Evolutionary conservation across 1,140 invertebrate genomes (phyloP).

Genomic region (Drosophila sproati): DNA sequence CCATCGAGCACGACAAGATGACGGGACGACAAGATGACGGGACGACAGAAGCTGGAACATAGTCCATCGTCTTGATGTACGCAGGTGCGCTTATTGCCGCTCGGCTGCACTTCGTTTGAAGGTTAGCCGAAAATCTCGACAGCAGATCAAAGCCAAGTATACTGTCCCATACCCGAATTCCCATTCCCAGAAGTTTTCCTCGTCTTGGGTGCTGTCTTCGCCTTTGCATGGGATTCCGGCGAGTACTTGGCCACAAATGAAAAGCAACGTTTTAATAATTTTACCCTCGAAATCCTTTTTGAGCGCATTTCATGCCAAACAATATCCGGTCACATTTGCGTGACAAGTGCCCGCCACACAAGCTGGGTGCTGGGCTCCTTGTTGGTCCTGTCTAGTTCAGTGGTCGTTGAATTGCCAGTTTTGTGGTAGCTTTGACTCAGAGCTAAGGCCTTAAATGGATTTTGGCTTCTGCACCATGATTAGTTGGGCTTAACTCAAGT

Average conservation of each 20-base stretch:
- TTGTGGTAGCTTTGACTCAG: slow-evolving; percentile 33
- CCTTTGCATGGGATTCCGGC: slow-evolving; percentile 34
- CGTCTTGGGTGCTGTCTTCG: slow-evolving; percentile 36
- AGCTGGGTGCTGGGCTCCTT: slow-evolving; percentile 4
- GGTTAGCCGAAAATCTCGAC: slow-evolving; percentile 74
- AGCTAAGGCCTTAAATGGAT: slow-evolving; percentile 32
- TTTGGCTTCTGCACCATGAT: neutral
- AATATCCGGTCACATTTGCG: slow-evolving; percentile 75
- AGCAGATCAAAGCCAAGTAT: slow-evolving; percentile 74
- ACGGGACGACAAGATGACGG: slow-evolving; percentile 9
- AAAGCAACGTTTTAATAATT: slow-evolving; percentile 75
- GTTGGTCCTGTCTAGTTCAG: neutral
- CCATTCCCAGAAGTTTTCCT: neutral
- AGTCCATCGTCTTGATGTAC: slow-evolving; percentile 65
- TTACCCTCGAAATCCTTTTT: slow-evolving; percentile 61
- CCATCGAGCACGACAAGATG: slow-evolving; percentile 70
- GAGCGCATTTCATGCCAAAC: slow-evolving; percentile 51
- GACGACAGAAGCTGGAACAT: slow-evolving; percentile 16
- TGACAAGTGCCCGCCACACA: slow-evolving; percentile 51
- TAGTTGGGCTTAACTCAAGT: neutral
- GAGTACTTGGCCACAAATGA: slow-evolving; percentile 54
- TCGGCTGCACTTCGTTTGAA: slow-evolving; percentile 76
- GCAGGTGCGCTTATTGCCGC: slow-evolving; percentile 80
- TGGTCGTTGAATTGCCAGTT: slow-evolving; percentile 41
- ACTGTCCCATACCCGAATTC: neutral